A percentile compares a stretch with the other conserved stretches of the same genome.
Conservation (phyloP, 1,140 invertebrate species). For the Conus ventricosus region DNA sequence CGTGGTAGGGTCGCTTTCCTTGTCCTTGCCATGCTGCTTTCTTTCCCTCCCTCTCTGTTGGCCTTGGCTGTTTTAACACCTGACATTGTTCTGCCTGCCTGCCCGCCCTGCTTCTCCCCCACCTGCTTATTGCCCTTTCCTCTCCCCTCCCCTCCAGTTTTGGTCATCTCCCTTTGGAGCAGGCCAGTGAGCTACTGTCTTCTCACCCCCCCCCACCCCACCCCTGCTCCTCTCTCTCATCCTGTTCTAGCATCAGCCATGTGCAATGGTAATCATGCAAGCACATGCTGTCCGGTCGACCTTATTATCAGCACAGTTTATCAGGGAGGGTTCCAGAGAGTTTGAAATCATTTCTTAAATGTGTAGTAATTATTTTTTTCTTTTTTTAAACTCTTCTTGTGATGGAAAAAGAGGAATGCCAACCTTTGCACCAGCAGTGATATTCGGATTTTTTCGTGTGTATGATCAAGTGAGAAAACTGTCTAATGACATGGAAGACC, state of each 20-base stretch:
- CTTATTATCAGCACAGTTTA: too few species aligned
- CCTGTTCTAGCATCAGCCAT: neutral
- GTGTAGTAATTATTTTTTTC: too few species aligned
- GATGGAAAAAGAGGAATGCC: neutral
- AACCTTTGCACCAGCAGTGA: too few species aligned
- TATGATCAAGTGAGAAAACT: too few species aligned
- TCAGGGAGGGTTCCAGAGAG: neutral
- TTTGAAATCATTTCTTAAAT: neutral
- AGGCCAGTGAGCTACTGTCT: neutral
- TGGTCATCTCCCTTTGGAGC: neutral
- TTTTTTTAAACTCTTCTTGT: neutral
- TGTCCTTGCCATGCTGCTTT: conserved; percentile 28
- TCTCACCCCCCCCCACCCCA: neutral
- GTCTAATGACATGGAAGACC: too few species aligned
- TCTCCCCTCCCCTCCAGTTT: neutral
- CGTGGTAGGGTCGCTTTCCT: conserved; percentile 81
- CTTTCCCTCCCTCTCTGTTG: neutral
- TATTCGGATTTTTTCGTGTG: too few species aligned
- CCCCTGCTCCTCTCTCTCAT: neutral
- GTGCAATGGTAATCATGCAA: neutral
- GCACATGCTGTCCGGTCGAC: too few species aligned
- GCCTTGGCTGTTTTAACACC: conserved; percentile 31
- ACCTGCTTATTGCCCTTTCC: neutral
- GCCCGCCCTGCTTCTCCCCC: neutral
- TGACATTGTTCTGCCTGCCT: conserved; percentile 19